Conservation (phyloP, 2,113 vertebrate genomes). For the Cheirogaleus medius region DNA sequence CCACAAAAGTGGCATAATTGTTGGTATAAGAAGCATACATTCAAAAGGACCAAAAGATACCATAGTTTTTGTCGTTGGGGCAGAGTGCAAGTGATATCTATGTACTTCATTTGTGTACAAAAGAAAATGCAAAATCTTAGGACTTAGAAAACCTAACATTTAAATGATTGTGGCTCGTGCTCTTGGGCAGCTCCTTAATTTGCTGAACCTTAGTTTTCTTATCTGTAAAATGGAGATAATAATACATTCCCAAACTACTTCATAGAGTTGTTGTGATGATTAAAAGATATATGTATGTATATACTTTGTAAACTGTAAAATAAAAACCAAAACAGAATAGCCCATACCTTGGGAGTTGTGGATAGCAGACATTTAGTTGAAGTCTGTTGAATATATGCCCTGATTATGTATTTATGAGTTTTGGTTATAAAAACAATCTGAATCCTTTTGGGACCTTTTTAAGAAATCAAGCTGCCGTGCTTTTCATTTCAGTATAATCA, state of each 20-base stretch:
- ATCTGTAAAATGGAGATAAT: not conserved
- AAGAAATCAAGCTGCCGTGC: not conserved
- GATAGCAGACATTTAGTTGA: not conserved
- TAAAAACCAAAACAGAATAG: not conserved
- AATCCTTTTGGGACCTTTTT: not conserved
- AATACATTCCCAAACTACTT: not conserved
- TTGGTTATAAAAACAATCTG: not conserved
- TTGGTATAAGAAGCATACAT: not conserved
- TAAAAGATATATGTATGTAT: not conserved
- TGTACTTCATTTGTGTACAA: not conserved
- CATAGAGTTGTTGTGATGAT: not conserved
- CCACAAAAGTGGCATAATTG: not conserved
- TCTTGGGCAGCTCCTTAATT: constrained; percentile 13
- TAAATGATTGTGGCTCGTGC: not conserved
- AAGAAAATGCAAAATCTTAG: constrained; percentile 29
- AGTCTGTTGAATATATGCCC: not conserved
- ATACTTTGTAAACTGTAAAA: not conserved
- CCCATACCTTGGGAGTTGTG: not conserved
- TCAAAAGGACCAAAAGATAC: not conserved
- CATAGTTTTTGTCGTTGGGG: not conserved
- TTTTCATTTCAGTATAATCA: not conserved
- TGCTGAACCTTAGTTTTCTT: constrained; percentile 22
- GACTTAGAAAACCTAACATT: not conserved
- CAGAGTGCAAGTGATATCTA: not conserved
- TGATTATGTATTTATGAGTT: constrained; percentile 36